Evolutionary conservation across 2,888 invertebrate genomes (phyloP).

Genomic region (Tenthredo notha): DNA sequence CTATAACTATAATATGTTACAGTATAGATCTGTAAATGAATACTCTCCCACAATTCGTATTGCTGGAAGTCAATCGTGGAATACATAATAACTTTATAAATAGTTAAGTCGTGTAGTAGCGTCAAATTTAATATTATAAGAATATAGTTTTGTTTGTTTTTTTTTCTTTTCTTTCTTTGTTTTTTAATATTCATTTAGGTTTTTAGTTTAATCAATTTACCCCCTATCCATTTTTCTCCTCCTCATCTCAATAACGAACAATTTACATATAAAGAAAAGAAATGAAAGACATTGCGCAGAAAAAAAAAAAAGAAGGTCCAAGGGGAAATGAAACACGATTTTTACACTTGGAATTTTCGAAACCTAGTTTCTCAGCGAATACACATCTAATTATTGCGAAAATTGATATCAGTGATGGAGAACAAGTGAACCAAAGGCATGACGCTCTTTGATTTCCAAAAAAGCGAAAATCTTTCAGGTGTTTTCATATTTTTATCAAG

Average conservation of each 20-base stretch:
- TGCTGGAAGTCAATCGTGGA: background rate
- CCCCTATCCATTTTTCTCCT: background rate
- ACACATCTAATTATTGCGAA: too few relatives aligned
- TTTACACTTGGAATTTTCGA: too few relatives aligned
- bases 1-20: background rate
- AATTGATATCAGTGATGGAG: too few relatives aligned
- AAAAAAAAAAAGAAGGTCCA: background rate
- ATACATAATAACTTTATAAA: conserved; percentile 6
- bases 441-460: too few relatives aligned
- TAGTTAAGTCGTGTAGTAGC: conserved; percentile 6
- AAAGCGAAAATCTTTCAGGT: too few relatives aligned
- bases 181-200: background rate
- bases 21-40: conserved; percentile 13
- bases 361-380: too few relatives aligned
- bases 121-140: conserved; percentile 14
- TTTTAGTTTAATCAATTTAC: background rate
- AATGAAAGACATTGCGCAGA: background rate
- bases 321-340: too few relatives aligned
- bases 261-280: background rate
- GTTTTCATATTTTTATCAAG: too few relatives aligned
- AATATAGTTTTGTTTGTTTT: background rate
- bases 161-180: background rate
- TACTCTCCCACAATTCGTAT: conserved; percentile 1
- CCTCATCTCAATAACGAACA: background rate
- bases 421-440: too few relatives aligned